Evolutionary conservation across 2,888 invertebrate genomes (phyloP).

Genomic region (Dolomedes plantarius): DNA sequence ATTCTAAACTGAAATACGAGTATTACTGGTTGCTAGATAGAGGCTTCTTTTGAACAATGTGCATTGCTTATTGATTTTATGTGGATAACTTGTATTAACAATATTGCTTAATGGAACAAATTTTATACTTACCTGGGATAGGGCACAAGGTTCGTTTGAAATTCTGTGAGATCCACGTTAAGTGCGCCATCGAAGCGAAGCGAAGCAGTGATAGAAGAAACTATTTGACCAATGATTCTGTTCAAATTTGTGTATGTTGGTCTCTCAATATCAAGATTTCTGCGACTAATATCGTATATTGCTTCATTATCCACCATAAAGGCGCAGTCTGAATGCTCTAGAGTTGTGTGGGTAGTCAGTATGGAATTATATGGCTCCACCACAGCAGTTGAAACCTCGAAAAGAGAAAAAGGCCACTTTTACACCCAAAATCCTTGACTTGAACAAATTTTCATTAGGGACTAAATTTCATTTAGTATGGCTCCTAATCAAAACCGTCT

Average conservation of each 20-base stretch:
- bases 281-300: constrained; percentile 84
- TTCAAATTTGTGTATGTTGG: constrained; percentile 93
- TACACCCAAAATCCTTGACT: no score
- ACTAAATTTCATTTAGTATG: no score
- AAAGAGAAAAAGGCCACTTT: not conserved
- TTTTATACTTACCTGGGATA: constrained; percentile 82
- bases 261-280: constrained; percentile 95
- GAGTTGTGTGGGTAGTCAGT: constrained; percentile 74
- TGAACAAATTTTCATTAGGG: no score
- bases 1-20: no score
- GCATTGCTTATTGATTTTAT: no score
- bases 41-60: no score
- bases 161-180: constrained; percentile 90
- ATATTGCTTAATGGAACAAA: no score
- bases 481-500: no score
- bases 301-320: constrained; percentile 80
- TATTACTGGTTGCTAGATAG: no score
- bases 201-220: constrained; percentile 88
- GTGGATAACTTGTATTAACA: no score
- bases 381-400: constrained; percentile 74
- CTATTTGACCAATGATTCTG: constrained; percentile 79
- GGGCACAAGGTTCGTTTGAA: constrained; percentile 90
- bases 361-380: constrained; percentile 75
- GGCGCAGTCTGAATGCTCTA: constrained; percentile 74
- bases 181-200: constrained; percentile 93